phyloP scores from a whole-genome alignment of 2,113 vertebrate species.

The Saguinus midas region DNA sequence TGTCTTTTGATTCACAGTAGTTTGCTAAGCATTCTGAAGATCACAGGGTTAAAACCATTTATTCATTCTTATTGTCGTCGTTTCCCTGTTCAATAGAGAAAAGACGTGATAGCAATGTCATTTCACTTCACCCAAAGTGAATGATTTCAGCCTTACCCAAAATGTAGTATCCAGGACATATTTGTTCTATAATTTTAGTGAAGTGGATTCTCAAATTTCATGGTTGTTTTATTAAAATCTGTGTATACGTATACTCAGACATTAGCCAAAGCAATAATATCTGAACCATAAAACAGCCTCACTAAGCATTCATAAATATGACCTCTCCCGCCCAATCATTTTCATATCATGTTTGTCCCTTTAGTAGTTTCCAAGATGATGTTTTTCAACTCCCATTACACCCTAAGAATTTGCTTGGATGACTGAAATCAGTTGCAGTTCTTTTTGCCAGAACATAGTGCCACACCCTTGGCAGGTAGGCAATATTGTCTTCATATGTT shows the following conservation, averaged over 20 bases:
- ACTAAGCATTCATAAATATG: conserved; percentile 62
- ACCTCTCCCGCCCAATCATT: conserved; percentile 69
- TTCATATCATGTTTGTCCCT: conserved; percentile 65
- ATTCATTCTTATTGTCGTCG: background rate
- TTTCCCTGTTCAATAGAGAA: background rate
- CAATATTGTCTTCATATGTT: conserved; percentile 57
- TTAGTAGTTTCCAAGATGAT: conserved; percentile 69
- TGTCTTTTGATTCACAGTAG: background rate
- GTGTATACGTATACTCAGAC: background rate
- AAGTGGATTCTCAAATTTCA: conserved; percentile 43
- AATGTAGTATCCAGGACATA: background rate
- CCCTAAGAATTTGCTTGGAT: conserved; percentile 62
- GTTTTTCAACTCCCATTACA: conserved; percentile 65
- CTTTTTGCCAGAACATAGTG: conserved; percentile 62
- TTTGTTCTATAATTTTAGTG: background rate
- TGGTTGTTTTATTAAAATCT: conserved; percentile 51
- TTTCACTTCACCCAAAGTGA: background rate
- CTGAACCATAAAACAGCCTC: conserved; percentile 58
- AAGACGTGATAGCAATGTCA: background rate
- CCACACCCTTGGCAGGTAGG: conserved; percentile 71
- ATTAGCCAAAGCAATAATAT: conserved; percentile 61
- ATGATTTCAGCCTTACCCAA: background rate
- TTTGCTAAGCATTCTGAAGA: background rate
- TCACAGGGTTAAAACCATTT: background rate
- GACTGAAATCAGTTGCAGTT: conserved; percentile 60